These are phyloP conservation scores for Alectoris magna DNA, from an alignment of 2,797 vertebrate species.

Conservation along the genomic window DNA sequence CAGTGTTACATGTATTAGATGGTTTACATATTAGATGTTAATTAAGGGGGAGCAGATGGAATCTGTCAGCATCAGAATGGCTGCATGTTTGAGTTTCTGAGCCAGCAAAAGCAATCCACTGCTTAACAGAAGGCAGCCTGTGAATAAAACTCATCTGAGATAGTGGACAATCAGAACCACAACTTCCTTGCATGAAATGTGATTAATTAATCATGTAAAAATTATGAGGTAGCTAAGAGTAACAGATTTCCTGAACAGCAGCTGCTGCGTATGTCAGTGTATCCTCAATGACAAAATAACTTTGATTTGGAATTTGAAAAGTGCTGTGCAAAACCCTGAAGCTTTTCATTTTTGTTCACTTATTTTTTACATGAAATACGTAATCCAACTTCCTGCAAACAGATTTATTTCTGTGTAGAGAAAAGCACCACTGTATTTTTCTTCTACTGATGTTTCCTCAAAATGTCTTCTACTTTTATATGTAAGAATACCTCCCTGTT, in stretches of 20 bases:
- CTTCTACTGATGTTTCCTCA: background rate
- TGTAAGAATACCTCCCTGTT: background rate
- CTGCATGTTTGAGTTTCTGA: background rate
- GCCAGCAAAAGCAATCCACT: slow-evolving; percentile 37
- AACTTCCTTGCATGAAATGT: background rate
- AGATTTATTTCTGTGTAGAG: background rate
- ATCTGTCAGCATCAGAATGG: slow-evolving; percentile 73
- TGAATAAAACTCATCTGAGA: background rate
- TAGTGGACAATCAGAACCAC: background rate
- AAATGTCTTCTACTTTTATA: background rate
- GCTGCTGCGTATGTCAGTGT: background rate
- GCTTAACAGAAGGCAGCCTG: background rate
- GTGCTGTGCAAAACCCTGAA: background rate
- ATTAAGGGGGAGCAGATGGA: slow-evolving; percentile 74
- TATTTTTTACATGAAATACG: background rate
- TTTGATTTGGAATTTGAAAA: background rate
- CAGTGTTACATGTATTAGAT: slow-evolving; percentile 67
- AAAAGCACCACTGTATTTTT: background rate
- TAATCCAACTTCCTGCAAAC: background rate
- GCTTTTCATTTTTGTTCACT: background rate
- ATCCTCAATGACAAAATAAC: background rate
- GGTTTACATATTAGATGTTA: slow-evolving; percentile 71
- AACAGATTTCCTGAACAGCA: background rate
- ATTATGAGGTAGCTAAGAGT: background rate
- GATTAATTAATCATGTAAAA: background rate